Base-by-base conservation (phyloP, 2,113 vertebrate species). In the Diglossa brunneiventris region DNA sequence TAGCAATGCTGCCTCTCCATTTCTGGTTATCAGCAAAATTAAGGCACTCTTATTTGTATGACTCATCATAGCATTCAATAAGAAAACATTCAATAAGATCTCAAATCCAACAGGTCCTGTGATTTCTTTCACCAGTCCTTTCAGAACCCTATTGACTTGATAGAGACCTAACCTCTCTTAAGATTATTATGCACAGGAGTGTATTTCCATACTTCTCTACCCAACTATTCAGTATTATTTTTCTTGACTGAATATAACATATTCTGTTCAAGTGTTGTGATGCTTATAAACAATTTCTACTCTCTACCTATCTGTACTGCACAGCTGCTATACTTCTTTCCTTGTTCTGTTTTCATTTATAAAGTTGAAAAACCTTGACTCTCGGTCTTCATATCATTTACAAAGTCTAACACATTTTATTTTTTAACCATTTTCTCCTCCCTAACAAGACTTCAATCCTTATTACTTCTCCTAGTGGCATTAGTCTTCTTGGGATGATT, bases 161-260 rank as follows among this genome's bases (percentile, higher is more conserved):
- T 0, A 52, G 37, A 0, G 0, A 8, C 4, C 68, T 72, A 59
- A 62, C 9, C 14, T 80, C 49, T 72, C 39, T 59, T 24, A 41
- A 69, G n/a, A 66, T 46, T 50, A 84, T 47, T 87, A 67, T 92
- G 35, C 35, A 72, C 55, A 77, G 37, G 33, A 46, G 12, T 23
- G 11, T 41, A 73, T 49, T 85, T 13, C 21, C 67, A 42, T 16
- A 66, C 7, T 64, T 27, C 16, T 94, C 68, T 89, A 56, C 35
- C 35, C 47, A 82, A 22, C 14, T 53, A 64, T 35, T 78, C 56
- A 87, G 52, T 4, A 23, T 69, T 11, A 22, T 66, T 88, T 53
- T 63, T 87, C 37, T 58, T 56, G 14, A 64, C 42, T n/a, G 37
- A 90, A 76, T 63, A 67, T 28, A 56, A 20, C 16, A 27, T 27